These are phyloP conservation scores for Orchestia grillus DNA, from an alignment of 1,140 invertebrate genomes.

Conservation along the genomic window DNA sequence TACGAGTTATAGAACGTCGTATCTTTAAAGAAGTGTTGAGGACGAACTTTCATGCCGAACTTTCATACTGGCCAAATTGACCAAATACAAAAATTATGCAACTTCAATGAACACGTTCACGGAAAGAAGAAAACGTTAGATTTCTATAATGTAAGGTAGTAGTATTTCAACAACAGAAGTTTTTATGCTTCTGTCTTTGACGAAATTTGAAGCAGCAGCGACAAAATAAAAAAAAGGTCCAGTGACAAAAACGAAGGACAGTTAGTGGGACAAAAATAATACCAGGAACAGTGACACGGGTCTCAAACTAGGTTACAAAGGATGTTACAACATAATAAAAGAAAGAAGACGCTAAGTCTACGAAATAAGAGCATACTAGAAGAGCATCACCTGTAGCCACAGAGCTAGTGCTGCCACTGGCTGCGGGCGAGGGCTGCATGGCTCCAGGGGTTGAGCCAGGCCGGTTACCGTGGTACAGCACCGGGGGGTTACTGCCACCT, in stretches of 20 bases:
- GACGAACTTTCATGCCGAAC: too few relatives aligned
- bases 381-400: conserved; percentile 40
- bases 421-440: conserved; percentile 18
- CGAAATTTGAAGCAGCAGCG: background rate
- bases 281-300: background rate
- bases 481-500: background rate
- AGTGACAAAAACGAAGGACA: background rate
- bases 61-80: too few relatives aligned
- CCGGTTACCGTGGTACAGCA: background rate
- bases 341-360: background rate
- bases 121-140: background rate
- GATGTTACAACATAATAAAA: background rate
- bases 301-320: background rate
- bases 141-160: too few relatives aligned
- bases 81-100: background rate
- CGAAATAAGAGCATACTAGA: background rate
- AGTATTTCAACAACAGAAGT: too few relatives aligned
- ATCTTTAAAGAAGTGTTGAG: too few relatives aligned
- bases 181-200: background rate
- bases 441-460: conserved; percentile 2
- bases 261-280: background rate
- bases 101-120: background rate
- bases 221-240: background rate
- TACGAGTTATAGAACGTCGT: too few relatives aligned
- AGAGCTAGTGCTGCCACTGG: conserved; percentile 31